Evolutionary conservation across 1,140 invertebrate species (phyloP), one percentile per base, ranked within the genome.

Genomic region (Harlomillsia oculata): DNA sequence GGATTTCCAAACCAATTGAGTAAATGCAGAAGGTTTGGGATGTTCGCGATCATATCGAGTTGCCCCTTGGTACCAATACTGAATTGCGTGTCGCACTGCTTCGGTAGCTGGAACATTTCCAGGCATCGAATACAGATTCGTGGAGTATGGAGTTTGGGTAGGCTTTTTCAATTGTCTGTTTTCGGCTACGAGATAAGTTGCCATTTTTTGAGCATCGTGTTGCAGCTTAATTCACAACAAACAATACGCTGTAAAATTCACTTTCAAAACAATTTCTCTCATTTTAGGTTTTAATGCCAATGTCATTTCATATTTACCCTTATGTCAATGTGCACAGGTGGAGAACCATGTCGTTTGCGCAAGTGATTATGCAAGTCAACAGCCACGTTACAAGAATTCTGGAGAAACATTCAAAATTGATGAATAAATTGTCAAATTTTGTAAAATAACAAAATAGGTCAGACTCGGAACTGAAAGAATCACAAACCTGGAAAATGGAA

Each of bases 1-100:
- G 13, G n/a, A 4, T 25, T 53, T 60, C 59, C 59, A 60, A 14
- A 60, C 53, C 11, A 56, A 5, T 56, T 60, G 53, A 0, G 59
- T 55, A 52, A 60, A 60, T 9, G 52, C 20, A 20, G 48, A 50
- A 4, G 59, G 43, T 5, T 13, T 2, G 6, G 59, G 59, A 13
- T 51, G 23, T n/a, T 37, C 21, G 23, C 37, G 52, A 25, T 56
- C 53, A 18, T 60, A 60, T 9, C 30, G 18, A 16, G 45, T 41
- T 25, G 26, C 51, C 5, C n/a, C 34, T 26, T 29, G n/a, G 34
- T 60, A 60, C 59, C 59, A 60, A 8, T 43, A 40, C 6, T 52
- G 32, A n/a, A 60, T 52, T 14, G 59, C 59, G 40, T 52, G 45
- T 32, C 37, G 20, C 1, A 60, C 59, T n/a, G 53, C 37, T 13